Evolutionary conservation across 2,113 vertebrate species (phyloP).

Genomic region (Phycodurus eques): DNA sequence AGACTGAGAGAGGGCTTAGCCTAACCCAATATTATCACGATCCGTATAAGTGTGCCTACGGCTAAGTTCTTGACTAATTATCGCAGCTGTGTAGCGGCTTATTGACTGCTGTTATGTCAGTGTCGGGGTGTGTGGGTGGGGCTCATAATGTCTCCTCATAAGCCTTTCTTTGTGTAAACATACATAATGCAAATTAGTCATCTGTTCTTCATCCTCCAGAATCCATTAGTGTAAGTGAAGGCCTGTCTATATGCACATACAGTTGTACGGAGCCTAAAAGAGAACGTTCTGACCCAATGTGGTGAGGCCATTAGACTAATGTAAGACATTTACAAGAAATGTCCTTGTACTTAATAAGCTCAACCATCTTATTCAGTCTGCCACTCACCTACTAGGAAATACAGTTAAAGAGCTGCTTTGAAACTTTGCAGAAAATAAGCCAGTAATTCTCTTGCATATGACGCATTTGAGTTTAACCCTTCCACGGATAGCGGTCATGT

Average conservation of each 20-base stretch:
- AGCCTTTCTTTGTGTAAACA: constrained; percentile 13
- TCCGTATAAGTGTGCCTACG: not conserved
- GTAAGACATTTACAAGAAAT: not conserved
- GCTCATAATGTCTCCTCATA: not conserved
- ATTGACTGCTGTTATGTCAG: not conserved
- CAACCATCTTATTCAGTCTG: too few species aligned
- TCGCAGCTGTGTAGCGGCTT: not conserved
- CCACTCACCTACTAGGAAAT: not conserved
- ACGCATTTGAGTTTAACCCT: not conserved
- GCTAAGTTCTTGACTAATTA: not conserved
- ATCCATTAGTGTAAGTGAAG: constrained; percentile 40
- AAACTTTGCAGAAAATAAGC: not conserved
- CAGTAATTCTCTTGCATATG: not conserved
- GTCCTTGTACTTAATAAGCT: not conserved
- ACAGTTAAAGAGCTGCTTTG: not conserved
- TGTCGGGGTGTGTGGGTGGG: not conserved
- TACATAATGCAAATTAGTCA: constrained; percentile 17
- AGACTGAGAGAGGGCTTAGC: not conserved
- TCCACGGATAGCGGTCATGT: not conserved
- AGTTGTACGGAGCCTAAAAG: not conserved
- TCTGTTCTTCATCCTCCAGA: constrained; percentile 1
- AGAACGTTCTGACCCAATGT: not conserved
- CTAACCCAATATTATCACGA: not conserved
- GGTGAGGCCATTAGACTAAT: not conserved
- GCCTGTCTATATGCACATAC: constrained; percentile 4